phyloP scores from a whole-genome alignment of 1,140 invertebrate species.

The Drosophila nigrodunni region DNA sequence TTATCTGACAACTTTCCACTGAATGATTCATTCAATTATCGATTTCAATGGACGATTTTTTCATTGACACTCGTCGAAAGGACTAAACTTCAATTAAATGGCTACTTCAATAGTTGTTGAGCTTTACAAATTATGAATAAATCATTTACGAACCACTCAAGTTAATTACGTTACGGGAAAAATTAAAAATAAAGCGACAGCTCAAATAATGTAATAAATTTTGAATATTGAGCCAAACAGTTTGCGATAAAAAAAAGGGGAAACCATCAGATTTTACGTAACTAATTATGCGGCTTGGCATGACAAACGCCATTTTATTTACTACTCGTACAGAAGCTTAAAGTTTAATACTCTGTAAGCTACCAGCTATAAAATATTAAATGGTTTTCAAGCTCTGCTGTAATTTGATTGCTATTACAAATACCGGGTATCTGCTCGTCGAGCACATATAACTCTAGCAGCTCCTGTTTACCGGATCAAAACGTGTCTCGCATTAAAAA shows the following conservation, averaged over 20 bases:
- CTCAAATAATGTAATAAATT: slow-evolving; percentile 27
- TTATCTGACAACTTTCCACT: slow-evolving; percentile 27
- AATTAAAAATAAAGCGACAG: slow-evolving; percentile 5
- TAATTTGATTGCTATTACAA: not conserved
- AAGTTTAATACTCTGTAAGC: not conserved
- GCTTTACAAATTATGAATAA: slow-evolving; percentile 19
- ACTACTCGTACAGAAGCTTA: slow-evolving; percentile 6
- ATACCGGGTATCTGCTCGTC: not conserved
- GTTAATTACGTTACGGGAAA: slow-evolving; percentile 14
- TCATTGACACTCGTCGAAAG: slow-evolving; percentile 5
- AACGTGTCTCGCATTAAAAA: slow-evolving; percentile 43
- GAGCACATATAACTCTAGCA: not conserved
- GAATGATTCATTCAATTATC: slow-evolving; percentile 20
- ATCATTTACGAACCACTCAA: not conserved
- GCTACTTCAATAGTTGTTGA: slow-evolving; percentile 3
- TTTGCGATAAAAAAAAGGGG: slow-evolving; percentile 13
- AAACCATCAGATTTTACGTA: slow-evolving; percentile 24
- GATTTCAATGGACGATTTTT: slow-evolving; percentile 7
- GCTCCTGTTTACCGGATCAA: slow-evolving; percentile 12
- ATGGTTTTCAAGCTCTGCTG: not conserved
- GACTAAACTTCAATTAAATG: slow-evolving; percentile 12
- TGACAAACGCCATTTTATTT: slow-evolving; percentile 42
- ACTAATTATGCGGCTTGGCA: slow-evolving; percentile 41
- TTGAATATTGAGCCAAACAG: slow-evolving; percentile 6
- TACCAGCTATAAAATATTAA: not conserved